Evolutionary conservation across 2,113 vertebrate species (phyloP), one percentile per base, ranked within the genome.

Genomic region (Mustelus asterias): DNA sequence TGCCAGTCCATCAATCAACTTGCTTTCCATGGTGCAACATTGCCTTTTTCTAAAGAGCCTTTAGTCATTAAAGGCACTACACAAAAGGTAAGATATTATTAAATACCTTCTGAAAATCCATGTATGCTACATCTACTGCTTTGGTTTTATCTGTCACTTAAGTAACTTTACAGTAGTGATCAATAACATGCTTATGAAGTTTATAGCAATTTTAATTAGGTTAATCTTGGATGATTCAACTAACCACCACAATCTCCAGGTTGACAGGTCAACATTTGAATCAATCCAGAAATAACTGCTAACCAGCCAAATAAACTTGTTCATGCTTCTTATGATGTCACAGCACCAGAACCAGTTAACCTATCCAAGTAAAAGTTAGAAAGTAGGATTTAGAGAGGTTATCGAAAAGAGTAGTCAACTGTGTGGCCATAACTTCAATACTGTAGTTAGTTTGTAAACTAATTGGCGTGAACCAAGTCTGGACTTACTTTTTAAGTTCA

Each of bases 401-500:
- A 92, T 29, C 13, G 9, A 26, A 58, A 89, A 89, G 9, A 33
- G 13, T 33, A 11, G 60, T 24, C 11, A 83, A 33, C 37, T n/a
- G 14, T 33, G 1, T 16, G 63, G 54, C 48, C 60, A 37, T 20
- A 93, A 93, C 33, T 33, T 90, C n/a, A 37, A 29, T 13, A 58
- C 29, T 63, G 60, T 37, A 48, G 29, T 92, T 33, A 65, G 58
- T 63, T 63, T 4, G 29, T n/a, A 63, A 92, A 63, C 33, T 80
- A 33, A 18, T 37, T 37, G n/a, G n/a, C 89, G 48, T 48, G 20
- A 48, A 86, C 20, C 14, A 92, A 92, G 29, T 92, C 89, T 20
- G 37, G 93, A 95, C 94, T 95, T 95, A 95, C 94, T 76, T 95
- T 95, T 95, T 33, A 95, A 72, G 6, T 54, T 76, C 94, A 95